Evolutionary conservation across 2,113 vertebrate species (phyloP).

Genomic region (Euleptes europaea): DNA sequence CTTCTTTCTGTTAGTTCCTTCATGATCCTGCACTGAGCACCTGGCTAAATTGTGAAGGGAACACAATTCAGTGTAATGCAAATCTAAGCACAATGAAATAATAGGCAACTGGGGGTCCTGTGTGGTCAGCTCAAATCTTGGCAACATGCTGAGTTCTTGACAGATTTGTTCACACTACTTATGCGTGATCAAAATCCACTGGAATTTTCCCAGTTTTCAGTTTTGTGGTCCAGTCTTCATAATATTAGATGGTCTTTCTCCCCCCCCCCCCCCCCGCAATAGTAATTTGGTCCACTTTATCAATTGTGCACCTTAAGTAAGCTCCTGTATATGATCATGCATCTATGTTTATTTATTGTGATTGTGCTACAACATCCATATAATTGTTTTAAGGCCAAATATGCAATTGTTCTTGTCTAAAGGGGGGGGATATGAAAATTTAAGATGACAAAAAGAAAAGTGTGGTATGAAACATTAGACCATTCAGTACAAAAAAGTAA

Average conservation of each 20-base stretch:
- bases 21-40: background rate
- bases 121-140: background rate
- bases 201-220: background rate
- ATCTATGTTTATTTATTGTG: background rate
- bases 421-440: too few relatives aligned
- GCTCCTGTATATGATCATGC: background rate
- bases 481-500: too few relatives aligned
- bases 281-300: background rate
- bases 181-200: background rate
- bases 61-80: conserved; percentile 3
- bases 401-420: background rate
- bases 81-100: conserved; percentile 11
- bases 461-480: too few relatives aligned
- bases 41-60: conserved; percentile 10
- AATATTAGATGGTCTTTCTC: background rate
- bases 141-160: background rate
- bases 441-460: too few relatives aligned
- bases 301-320: background rate
- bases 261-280: too few relatives aligned
- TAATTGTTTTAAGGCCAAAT: background rate
- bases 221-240: background rate
- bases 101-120: background rate
- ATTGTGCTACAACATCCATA: background rate
- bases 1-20: conserved; percentile 3
- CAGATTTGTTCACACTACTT: background rate